Base-by-base conservation (phyloP, 2,888 invertebrate genomes). In the Limnephilus marmoratus region DNA sequence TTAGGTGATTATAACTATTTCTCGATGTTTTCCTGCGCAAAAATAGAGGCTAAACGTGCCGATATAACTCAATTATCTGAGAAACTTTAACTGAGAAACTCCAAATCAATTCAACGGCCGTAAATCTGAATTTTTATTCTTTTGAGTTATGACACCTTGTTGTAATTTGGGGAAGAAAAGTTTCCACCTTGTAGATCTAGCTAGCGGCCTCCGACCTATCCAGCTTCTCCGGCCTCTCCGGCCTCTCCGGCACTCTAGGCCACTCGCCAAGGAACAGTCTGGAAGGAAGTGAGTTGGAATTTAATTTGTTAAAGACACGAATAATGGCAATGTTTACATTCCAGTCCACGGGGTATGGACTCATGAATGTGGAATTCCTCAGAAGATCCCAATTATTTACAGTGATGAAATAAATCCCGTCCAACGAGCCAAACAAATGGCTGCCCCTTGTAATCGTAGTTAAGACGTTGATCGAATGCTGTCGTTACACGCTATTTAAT, bases 241-340 rank as follows among this genome's bases (percentile, higher is more conserved):
- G 92, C 68, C 68, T 90, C 83, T 90, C 88, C 37, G 86, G 92
- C 41, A 41, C 82, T 85, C 80, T 82, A 53, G 91, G 88, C 91
- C 93, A 88, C 81, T 91, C 90, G 90, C 89, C 92, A 86, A 90
- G 88, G 34, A 88, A 29, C 88, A 24, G 87, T 53, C 49, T 87
- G 49, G 87, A 91, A 92, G 91, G 91, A 91, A 91, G 93, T 93
- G 93, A 92, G 93, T 90, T 87, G 93, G 93, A 93, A 93, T 93
- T 93, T 93, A 93, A 93, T 93, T 93, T 93, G 93, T 93, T 93
- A 93, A 93, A 93, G 93, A 93, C 92, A 92, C 92, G 93, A 91
- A 92, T 93, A 93, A 93, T 93, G 92, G 93, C 91, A 93, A 93
- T 93, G 93, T 93, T 93, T 93, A 93, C 93, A 93, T 93, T 93